Evolutionary conservation across 2,113 vertebrate genomes (phyloP).

Genomic region (Struthio camelus): DNA sequence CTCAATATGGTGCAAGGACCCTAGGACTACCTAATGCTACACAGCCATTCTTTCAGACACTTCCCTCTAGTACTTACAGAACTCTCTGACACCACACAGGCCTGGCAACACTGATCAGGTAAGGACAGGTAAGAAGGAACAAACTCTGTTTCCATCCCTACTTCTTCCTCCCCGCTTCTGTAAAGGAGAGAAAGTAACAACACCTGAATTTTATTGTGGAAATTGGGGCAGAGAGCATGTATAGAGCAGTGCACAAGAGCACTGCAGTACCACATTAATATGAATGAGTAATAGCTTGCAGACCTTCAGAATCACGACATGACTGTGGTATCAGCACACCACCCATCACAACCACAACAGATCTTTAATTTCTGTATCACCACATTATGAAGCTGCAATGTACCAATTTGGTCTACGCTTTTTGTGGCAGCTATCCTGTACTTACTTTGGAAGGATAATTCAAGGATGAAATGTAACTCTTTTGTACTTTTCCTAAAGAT

Average conservation of each 20-base stretch:
- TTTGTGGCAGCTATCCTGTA: background rate
- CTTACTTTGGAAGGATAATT: background rate
- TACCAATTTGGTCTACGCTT: background rate
- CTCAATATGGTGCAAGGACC: background rate
- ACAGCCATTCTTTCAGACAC: background rate
- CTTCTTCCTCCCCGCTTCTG: background rate
- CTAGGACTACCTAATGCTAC: background rate
- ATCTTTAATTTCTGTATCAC: background rate
- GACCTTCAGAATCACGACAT: background rate
- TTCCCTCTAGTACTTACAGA: background rate
- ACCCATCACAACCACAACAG: background rate
- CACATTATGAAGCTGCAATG: background rate
- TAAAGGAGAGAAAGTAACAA: background rate
- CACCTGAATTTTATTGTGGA: background rate
- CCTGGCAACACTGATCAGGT: background rate
- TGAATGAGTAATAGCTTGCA: background rate
- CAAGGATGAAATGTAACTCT: conserved; percentile 2
- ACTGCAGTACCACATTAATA: background rate
- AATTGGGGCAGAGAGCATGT: background rate
- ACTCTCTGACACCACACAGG: background rate
- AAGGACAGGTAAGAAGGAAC: background rate
- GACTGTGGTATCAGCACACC: background rate
- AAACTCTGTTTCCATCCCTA: background rate
- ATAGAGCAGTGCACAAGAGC: background rate
- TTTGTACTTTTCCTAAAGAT: background rate